Evolutionary conservation across 2,797 vertebrate species (phyloP).

Genomic region (Fringilla coelebs): DNA sequence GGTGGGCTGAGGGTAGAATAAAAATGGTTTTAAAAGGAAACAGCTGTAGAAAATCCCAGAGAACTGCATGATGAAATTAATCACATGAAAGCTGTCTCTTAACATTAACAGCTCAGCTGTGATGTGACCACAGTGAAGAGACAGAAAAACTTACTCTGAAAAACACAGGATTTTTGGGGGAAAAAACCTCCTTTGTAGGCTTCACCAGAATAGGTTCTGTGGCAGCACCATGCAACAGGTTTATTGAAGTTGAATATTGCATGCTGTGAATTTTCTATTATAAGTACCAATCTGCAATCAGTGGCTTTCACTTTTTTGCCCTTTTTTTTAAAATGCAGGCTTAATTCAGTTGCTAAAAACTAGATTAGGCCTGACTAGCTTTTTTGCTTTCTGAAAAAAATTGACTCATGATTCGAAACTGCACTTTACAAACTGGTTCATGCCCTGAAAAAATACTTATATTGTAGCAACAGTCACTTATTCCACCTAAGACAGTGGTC

Average conservation of each 20-base stretch:
- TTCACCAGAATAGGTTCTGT: neutral
- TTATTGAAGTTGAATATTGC: neutral
- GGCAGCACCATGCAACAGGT: neutral
- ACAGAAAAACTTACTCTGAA: neutral
- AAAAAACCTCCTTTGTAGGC: fast-evolving
- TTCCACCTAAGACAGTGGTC: neutral
- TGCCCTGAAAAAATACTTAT: neutral
- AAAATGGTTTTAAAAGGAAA: neutral
- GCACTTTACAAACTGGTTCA: neutral
- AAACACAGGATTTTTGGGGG: neutral
- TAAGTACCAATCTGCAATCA: neutral
- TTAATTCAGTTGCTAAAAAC: neutral
- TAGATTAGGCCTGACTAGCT: neutral
- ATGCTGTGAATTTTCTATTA: neutral
- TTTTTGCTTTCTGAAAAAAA: neutral
- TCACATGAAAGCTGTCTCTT: neutral
- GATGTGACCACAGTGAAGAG: neutral
- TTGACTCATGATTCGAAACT: neutral
- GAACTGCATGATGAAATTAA: neutral
- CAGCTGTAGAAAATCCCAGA: neutral
- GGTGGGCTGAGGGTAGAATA: neutral
- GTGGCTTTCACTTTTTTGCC: neutral
- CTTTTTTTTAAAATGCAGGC: neutral
- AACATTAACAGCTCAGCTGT: neutral
- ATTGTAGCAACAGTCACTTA: neutral